Percentiles rank a stretch among this genome's conserved stretches.
Evolutionary conservation across 1,140 invertebrate genomes (phyloP).

Genomic region (Drusus annulatus): DNA sequence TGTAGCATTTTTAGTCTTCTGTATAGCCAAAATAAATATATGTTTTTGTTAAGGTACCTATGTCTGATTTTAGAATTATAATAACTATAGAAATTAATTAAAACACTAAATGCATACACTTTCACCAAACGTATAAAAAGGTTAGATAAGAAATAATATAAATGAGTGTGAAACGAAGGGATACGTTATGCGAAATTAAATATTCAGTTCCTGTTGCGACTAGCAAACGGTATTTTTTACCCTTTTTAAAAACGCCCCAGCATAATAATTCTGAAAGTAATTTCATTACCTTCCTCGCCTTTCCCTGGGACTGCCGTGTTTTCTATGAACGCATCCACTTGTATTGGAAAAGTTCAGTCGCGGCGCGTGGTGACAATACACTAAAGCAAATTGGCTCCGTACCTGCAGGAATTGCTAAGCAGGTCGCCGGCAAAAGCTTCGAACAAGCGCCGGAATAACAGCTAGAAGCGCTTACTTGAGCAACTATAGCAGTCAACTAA

Average conservation of each 20-base stretch:
- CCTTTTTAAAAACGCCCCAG: neutral
- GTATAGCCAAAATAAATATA: too few species aligned
- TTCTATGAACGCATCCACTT: constrained; percentile 3
- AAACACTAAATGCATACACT: too few species aligned
- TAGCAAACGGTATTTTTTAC: too few species aligned
- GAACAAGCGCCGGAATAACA: neutral
- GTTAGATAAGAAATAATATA: too few species aligned
- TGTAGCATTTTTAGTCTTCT: too few species aligned
- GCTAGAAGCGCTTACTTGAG: neutral
- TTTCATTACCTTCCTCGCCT: constrained; percentile 1
- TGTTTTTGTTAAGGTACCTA: too few species aligned
- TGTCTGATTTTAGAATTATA: too few species aligned
- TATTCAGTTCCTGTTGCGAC: too few species aligned
- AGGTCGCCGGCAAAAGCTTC: constrained; percentile 1
- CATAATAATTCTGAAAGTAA: neutral
- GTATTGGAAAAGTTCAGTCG: constrained; percentile 31
- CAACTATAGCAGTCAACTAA: neutral
- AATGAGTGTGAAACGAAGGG: too few species aligned
- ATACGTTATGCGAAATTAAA: too few species aligned
- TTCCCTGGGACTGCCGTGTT: neutral
- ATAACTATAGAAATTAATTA: too few species aligned
- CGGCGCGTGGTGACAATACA: constrained; percentile 40
- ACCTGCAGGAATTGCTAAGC: constrained; percentile 47
- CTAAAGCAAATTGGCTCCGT: constrained; percentile 45
- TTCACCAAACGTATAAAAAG: too few species aligned